Conservation (phyloP, 2,888 invertebrate species). For the Neoitamus cyanurus region DNA sequence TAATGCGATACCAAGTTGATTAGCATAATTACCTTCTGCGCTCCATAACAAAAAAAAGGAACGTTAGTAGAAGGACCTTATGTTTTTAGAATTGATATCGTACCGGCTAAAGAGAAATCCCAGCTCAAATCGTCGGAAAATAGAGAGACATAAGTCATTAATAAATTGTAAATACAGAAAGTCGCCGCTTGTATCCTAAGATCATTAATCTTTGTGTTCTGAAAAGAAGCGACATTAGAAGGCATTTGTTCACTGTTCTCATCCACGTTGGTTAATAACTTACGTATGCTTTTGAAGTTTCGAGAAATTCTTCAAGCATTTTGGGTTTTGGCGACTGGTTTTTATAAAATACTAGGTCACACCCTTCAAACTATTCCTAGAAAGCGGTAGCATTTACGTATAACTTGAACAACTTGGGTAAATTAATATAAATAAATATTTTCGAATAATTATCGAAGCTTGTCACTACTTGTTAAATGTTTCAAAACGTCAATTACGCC, state of each 20-base stretch:
- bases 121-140: slow-evolving; percentile 33
- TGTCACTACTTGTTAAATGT: slow-evolving; percentile 3
- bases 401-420: background rate
- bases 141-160: slow-evolving; percentile 24
- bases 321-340: slow-evolving; percentile 42
- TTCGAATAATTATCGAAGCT: background rate
- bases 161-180: slow-evolving; percentile 45
- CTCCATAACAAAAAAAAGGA: background rate
- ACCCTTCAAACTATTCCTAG: background rate
- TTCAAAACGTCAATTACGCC: background rate
- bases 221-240: background rate
- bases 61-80: background rate
- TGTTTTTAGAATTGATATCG: background rate
- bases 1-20: slow-evolving; percentile 55
- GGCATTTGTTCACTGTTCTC: background rate
- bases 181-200: slow-evolving; percentile 46
- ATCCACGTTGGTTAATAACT: background rate
- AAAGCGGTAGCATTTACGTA: background rate
- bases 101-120: slow-evolving; percentile 43
- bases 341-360: slow-evolving; percentile 29
- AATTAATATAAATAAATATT: background rate
- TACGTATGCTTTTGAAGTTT: slow-evolving; percentile 46
- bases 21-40: slow-evolving; percentile 54
- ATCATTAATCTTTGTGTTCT: slow-evolving; percentile 45
- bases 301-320: slow-evolving; percentile 44